These are phyloP conservation scores for Forbesichthys papilliferus DNA, from an alignment of 2,113 vertebrate genomes.

Conservation along the genomic window DNA sequence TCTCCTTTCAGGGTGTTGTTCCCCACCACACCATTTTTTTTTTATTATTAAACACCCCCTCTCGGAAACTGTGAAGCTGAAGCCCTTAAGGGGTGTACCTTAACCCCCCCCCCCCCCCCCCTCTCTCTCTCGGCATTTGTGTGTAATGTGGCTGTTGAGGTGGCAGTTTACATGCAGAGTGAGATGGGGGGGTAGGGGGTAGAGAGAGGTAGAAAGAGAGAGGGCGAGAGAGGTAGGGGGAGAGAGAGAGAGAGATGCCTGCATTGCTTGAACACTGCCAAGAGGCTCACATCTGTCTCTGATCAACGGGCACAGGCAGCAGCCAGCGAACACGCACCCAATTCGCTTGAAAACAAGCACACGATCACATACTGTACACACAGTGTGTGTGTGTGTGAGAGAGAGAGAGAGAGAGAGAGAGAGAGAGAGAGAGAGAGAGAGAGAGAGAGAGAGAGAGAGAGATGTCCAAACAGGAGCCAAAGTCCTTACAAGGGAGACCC, in stretches of 20 bases:
- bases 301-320: constrained; percentile 58
- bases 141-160: constrained; percentile 61
- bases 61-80: neutral
- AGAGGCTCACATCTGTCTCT: constrained; percentile 74
- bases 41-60: neutral
- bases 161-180: constrained; percentile 45
- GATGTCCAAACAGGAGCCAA: too few relatives aligned
- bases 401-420: too few relatives aligned
- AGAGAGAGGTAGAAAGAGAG: constrained; percentile 5
- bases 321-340: constrained; percentile 21
- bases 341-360: constrained; percentile 14
- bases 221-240: constrained; percentile 3
- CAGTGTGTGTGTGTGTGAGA: neutral
- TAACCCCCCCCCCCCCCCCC: too few relatives aligned
- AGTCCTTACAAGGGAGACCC: too few relatives aligned
- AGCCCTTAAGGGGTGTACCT: neutral
- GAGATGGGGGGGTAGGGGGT: constrained; percentile 19
- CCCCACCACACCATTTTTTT: too few relatives aligned
- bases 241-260: constrained; percentile 27
- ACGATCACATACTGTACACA: constrained; percentile 9
- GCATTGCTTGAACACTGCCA: constrained; percentile 57
- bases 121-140: constrained; percentile 40
- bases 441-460: too few relatives aligned
- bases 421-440: too few relatives aligned
- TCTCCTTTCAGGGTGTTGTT: neutral